These are phyloP conservation scores for Sminthurides bifidus DNA, from an alignment of 1,140 invertebrate species.

Conservation along the genomic window DNA sequence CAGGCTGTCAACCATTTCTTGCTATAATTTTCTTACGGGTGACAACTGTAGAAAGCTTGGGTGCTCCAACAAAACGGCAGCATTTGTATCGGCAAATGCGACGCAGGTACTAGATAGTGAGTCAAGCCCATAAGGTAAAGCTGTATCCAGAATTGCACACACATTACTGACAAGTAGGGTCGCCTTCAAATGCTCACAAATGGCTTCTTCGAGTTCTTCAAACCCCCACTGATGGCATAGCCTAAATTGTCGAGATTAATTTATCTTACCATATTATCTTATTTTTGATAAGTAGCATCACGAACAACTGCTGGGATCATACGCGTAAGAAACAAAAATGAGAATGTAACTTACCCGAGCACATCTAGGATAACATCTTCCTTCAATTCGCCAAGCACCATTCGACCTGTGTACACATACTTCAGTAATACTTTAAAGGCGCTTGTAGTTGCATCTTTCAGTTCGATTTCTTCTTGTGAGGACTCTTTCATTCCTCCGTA, in stretches of 20 bases:
- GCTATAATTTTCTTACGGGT: slow-evolving; percentile 46
- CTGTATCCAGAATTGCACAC: slow-evolving; percentile 84
- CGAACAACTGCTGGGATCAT: neutral
- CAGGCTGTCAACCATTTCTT: neutral
- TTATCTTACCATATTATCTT: neutral
- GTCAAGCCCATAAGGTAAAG: slow-evolving; percentile 56
- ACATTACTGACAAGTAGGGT: slow-evolving; percentile 77
- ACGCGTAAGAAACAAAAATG: slow-evolving; percentile 1
- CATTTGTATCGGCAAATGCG: slow-evolving; percentile 77
- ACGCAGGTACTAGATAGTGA: slow-evolving; percentile 50
- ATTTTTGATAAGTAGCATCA: neutral
- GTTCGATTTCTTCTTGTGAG: slow-evolving; percentile 62
- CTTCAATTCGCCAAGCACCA: slow-evolving; percentile 68
- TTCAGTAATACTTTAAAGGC: slow-evolving; percentile 82
- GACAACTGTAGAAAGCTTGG: slow-evolving; percentile 75
- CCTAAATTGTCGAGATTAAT: slow-evolving; percentile 37
- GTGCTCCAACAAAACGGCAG: slow-evolving; percentile 65
- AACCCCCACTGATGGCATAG: slow-evolving; percentile 93
- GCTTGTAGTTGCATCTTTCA: slow-evolving; percentile 69
- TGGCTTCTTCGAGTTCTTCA: slow-evolving; percentile 73
- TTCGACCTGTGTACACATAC: slow-evolving; percentile 89
- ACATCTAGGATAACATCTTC: slow-evolving; percentile 79
- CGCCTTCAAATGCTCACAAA: slow-evolving; percentile 84
- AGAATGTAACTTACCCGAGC: slow-evolving; percentile 42
- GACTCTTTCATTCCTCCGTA: slow-evolving; percentile 83